phyloP scores from a whole-genome alignment of 2,888 invertebrate species.

The Diaperis boleti region DNA sequence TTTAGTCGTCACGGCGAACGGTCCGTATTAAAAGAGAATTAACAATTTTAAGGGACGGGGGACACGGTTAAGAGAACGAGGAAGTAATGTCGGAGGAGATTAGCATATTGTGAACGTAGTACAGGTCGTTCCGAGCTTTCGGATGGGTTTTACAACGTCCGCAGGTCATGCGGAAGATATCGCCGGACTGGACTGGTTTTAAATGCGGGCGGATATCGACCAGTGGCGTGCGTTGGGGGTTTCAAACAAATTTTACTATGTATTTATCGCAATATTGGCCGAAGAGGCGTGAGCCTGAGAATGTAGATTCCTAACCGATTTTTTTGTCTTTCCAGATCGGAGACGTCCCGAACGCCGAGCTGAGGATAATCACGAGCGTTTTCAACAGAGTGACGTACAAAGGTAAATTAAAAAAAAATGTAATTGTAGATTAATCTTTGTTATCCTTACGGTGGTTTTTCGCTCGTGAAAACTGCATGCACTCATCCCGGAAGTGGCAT shows the following conservation, averaged over 20 bases:
- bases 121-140: slow-evolving; percentile 46
- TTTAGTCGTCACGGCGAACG: slow-evolving; percentile 50
- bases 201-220: no score
- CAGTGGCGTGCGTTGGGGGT: no score
- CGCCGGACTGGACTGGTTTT: no score
- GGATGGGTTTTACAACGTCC: slow-evolving; percentile 48
- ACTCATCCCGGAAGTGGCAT: no score
- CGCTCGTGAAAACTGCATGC: no score
- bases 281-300: no score
- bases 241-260: no score
- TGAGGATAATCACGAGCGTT: slow-evolving; percentile 87
- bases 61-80: slow-evolving; percentile 50
- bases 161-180: slow-evolving; percentile 45
- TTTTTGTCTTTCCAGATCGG: slow-evolving; percentile 75
- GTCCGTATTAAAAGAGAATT: slow-evolving; percentile 57
- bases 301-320: slow-evolving; percentile 15
- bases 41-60: slow-evolving; percentile 57
- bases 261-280: no score
- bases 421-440: no score
- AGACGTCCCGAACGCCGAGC: slow-evolving; percentile 86
- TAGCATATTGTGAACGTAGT: slow-evolving; percentile 55
- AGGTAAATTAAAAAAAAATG: slow-evolving; percentile 71
- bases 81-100: slow-evolving; percentile 52
- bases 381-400: slow-evolving; percentile 88
- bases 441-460: no score